These are phyloP conservation scores for Tholera decimalis DNA, from an alignment of 2,888 invertebrate genomes.

Conservation along the genomic window DNA sequence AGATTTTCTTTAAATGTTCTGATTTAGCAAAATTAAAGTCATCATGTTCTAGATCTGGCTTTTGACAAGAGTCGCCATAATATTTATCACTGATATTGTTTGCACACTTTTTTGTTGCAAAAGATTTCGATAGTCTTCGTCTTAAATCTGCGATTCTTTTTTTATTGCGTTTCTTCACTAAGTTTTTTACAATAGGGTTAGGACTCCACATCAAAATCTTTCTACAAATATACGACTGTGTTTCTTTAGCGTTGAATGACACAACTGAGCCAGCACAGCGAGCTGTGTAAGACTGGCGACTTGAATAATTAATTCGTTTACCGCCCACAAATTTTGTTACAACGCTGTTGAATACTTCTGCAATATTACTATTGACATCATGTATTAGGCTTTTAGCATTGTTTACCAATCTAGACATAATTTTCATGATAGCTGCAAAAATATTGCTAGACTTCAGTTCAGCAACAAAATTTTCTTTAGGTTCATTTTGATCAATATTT, in stretches of 20 bases:
- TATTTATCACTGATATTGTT: not conserved
- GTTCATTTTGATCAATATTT: conserved; percentile 1
- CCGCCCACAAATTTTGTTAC: not conserved
- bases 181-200: not conserved
- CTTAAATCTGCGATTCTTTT: conserved; percentile 1
- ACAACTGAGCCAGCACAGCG: not conserved
- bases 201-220: not conserved
- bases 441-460: conserved; percentile 10
- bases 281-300: conserved; percentile 5
- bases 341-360: conserved; percentile 1
- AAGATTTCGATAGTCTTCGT: not conserved
- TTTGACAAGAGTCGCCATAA: conserved; percentile 19
- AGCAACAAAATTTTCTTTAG: not conserved
- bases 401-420: conserved; percentile 1
- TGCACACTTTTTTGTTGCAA: not conserved
- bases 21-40: conserved; percentile 14
- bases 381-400: conserved; percentile 2
- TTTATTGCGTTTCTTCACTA: not conserved
- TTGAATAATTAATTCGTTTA: conserved; percentile 1
- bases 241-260: not conserved
- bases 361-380: conserved; percentile 8
- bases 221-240: not conserved
- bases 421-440: conserved; percentile 8
- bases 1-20: conserved; percentile 10
- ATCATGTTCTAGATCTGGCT: conserved; percentile 17